These are phyloP conservation scores for Hololepta plana DNA, from an alignment of 2,888 invertebrate species.

Conservation along the genomic window DNA sequence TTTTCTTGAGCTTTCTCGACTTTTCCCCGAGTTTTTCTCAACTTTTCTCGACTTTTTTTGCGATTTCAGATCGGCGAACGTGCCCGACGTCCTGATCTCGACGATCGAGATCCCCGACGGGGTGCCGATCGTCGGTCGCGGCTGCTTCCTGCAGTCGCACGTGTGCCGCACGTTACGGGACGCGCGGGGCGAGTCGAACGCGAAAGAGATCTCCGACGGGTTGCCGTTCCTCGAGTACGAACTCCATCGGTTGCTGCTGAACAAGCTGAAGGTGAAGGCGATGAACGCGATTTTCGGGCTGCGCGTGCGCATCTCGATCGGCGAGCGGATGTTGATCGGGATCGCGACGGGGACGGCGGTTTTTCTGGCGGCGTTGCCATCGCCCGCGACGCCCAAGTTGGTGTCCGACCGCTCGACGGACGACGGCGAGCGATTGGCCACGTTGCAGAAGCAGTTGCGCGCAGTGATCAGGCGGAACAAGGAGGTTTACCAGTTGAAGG, in stretches of 20 bases:
- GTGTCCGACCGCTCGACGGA: constrained; percentile 46
- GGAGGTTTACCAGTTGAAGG: constrained; percentile 46
- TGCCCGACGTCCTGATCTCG: constrained; percentile 79
- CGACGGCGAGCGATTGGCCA: constrained; percentile 43
- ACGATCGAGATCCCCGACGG: constrained; percentile 73
- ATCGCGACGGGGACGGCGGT: constrained; percentile 80
- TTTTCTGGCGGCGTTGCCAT: constrained; percentile 58
- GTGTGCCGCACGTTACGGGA: constrained; percentile 64
- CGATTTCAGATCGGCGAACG: constrained; percentile 51
- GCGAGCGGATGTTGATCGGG: constrained; percentile 74
- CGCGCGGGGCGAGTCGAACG: constrained; percentile 64
- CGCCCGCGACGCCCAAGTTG: constrained; percentile 54
- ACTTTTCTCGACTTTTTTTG: too few relatives aligned
- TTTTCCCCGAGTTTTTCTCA: constrained; percentile 6
- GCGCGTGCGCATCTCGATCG: constrained; percentile 50
- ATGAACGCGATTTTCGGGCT: constrained; percentile 90
- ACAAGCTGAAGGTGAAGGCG: constrained; percentile 81
- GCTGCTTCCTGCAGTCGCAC: constrained; percentile 51
- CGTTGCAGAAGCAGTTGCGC: constrained; percentile 47
- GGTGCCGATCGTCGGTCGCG: constrained; percentile 52
- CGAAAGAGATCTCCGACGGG: constrained; percentile 88
- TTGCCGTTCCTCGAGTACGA: constrained; percentile 94
- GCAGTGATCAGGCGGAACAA: constrained; percentile 54
- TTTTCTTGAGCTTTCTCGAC: constrained; percentile 3
- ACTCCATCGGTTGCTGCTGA: constrained; percentile 74